Conservation (phyloP, 2,113 vertebrate species). For the Callopanchax toddi region DNA sequence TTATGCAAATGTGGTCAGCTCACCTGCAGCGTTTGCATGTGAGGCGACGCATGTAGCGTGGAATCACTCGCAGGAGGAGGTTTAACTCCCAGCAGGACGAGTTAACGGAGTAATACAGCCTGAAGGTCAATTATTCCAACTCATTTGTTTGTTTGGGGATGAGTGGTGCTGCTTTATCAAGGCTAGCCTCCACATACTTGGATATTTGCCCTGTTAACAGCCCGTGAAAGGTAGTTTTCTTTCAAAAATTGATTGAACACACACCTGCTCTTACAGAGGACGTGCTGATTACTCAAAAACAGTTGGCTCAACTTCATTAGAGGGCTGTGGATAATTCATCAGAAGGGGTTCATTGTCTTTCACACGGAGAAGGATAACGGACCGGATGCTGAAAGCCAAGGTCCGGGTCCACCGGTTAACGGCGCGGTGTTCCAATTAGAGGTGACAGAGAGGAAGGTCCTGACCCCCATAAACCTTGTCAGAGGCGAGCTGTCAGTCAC, state of each 20-base stretch:
- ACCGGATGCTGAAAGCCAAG: conserved; percentile 52
- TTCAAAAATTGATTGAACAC: conserved; percentile 58
- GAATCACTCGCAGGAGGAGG: conserved; percentile 47
- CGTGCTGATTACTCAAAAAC: conserved; percentile 46
- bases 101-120: conserved; percentile 66
- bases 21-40: conserved; percentile 58
- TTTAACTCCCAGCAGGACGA: conserved; percentile 73
- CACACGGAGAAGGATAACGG: conserved; percentile 37
- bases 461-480: conserved; percentile 74
- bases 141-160: conserved; percentile 68
- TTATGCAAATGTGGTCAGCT: conserved; percentile 66
- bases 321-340: conserved; percentile 51
- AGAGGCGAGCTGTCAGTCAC: conserved; percentile 72
- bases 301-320: conserved; percentile 22
- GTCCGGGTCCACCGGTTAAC: conserved; percentile 59
- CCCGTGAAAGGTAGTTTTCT: conserved; percentile 31
- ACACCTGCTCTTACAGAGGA: conserved; percentile 39
- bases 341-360: conserved; percentile 47
- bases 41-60: conserved; percentile 44
- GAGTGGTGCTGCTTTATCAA: conserved; percentile 44
- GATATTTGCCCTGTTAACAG: conserved; percentile 53
- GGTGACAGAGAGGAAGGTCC: conserved; percentile 67
- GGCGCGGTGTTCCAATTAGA: conserved; percentile 67
- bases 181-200: conserved; percentile 53
- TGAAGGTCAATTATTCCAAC: conserved; percentile 71